Evolutionary conservation across 2,113 vertebrate species (phyloP).

Genomic region (Scalopus aquaticus): DNA sequence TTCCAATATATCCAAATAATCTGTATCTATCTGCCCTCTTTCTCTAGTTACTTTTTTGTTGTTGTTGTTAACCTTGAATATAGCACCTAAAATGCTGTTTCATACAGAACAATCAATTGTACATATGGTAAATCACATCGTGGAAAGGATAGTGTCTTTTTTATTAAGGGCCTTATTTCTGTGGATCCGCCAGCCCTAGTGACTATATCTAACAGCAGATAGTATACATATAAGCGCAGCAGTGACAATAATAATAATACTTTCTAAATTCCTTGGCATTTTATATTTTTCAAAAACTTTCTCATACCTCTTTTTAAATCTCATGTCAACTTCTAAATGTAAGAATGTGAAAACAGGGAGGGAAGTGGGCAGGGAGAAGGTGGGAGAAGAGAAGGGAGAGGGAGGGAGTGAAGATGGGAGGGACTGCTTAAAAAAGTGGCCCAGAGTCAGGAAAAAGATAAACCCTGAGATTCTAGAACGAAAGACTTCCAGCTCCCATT

Average conservation of each 20-base stretch:
- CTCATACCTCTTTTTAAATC: neutral
- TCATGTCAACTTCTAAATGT: neutral
- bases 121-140: neutral
- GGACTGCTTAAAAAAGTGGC: no score
- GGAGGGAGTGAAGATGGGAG: no score
- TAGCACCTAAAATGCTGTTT: neutral
- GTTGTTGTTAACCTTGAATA: neutral
- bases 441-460: neutral
- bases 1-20: neutral
- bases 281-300: slow-evolving; percentile 10
- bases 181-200: neutral
- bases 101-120: neutral
- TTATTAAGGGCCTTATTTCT: neutral
- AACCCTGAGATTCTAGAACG: neutral
- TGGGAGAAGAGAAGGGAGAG: no score
- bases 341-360: neutral
- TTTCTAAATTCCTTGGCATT: neutral
- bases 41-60: neutral
- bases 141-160: neutral
- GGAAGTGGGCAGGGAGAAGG: no score
- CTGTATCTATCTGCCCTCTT: neutral
- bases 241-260: neutral
- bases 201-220: neutral
- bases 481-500: neutral
- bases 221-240: neutral